Evolutionary conservation across 1,140 invertebrate genomes (phyloP).

Genomic region (Steinernema khuongi): DNA sequence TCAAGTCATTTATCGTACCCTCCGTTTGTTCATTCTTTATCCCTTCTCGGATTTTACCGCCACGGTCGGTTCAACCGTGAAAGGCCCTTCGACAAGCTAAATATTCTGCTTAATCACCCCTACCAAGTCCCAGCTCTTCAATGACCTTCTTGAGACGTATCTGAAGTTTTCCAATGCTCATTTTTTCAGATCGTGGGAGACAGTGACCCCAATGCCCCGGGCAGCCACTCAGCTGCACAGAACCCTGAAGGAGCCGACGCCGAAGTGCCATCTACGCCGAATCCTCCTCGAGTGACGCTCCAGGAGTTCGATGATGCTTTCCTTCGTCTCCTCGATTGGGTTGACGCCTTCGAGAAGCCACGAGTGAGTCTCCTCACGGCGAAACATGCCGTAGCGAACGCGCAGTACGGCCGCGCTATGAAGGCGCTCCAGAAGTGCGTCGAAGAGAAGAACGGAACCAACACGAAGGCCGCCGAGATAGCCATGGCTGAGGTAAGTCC

Average conservation of each 20-base stretch:
- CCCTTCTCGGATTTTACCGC: too few species aligned
- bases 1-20: not conserved
- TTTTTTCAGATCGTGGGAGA: conserved; percentile 17
- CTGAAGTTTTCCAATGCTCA: not conserved
- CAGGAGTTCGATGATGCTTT: conserved; percentile 67
- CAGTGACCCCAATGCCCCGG: not conserved
- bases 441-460: conserved; percentile 65
- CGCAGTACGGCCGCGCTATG: conserved; percentile 73
- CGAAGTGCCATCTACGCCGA: not conserved
- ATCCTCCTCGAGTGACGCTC: conserved; percentile 49
- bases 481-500: conserved; percentile 24
- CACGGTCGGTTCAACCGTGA: too few species aligned
- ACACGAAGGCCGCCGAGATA: conserved; percentile 18
- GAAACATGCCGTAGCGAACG: conserved; percentile 72
- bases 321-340: conserved; percentile 71
- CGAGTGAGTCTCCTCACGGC: conserved; percentile 71
- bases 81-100: too few species aligned
- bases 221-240: not conserved
- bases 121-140: not conserved
- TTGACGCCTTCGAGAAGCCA: conserved; percentile 68
- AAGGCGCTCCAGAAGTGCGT: conserved; percentile 71
- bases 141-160: not conserved
- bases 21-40: too few species aligned
- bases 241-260: conserved; percentile 21
- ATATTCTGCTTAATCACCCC: not conserved